Base-by-base conservation (phyloP, 2,888 invertebrate species). In the Nomada ruficornis region DNA sequence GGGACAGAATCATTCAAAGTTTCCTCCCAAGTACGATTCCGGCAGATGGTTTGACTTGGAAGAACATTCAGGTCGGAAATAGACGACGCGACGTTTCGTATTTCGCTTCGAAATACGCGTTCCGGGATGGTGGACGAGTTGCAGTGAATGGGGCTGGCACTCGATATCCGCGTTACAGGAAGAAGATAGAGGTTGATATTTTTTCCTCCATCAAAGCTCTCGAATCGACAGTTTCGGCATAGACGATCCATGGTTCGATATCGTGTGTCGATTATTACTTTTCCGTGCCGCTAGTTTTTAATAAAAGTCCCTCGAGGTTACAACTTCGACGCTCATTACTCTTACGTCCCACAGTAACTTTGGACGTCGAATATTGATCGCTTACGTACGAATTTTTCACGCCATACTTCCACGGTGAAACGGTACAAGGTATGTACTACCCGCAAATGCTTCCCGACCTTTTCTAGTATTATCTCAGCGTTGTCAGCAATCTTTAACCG, bases 311-410 rank as follows among this genome's bases (percentile, higher is more conserved):
- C 23, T 50, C 67, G 29, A n/a, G 26, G 42, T 9, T 47, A 15
- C 47, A 47, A 13, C 47, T 47, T 47, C 15, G 47, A 3, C 47
- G 13, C 26, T 42, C 76, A 29, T 18, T 59, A 44, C 69, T 59
- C 74, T 55, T 71, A 62, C 20, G 62, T 75, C 52, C 67, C 54
- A 77, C 71, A 59, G 44, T 60, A 74, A 36, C 72, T 69, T 76
- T 74, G 60, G 72, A 62, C 65, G 65, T 42, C 71, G 87, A 89
- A 88, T 84, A 87, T 85, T 84, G 87, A 87, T 68, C 57, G 57
- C 11, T 23, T 2, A 11, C 11, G 23, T 11, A 13, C 23, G 20
- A 20, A 57, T 20, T 26, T 26, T 11, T 57, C 57, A 26, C 57
- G 54, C 20, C 54, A 20, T 54, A 20, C n/a, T 54, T 20, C n/a